A percentile compares a stretch with the other conserved stretches of the same genome.
phyloP scores from a whole-genome alignment of 2,113 vertebrate species.

The Etia nguti region DNA sequence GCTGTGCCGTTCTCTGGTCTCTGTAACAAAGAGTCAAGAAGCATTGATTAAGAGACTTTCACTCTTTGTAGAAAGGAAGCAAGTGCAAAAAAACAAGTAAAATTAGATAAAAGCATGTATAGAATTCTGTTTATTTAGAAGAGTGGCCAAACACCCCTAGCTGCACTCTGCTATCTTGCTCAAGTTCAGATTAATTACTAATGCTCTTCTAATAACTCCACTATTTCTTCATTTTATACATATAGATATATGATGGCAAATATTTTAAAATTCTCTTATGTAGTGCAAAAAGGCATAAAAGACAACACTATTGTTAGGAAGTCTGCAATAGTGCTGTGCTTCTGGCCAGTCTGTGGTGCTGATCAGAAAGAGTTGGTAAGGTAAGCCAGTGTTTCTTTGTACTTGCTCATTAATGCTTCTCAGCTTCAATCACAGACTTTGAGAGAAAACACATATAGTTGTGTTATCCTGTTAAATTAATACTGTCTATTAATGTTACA shows the following conservation, averaged over 20 bases:
- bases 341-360: neutral
- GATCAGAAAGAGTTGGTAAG: neutral
- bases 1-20: neutral
- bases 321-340: neutral
- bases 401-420: neutral
- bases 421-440: neutral
- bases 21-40: neutral
- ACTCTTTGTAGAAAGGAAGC: neutral
- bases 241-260: neutral
- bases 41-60: neutral
- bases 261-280: neutral
- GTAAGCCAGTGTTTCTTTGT: neutral
- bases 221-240: neutral
- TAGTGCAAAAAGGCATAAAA: neutral
- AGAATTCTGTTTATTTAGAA: neutral
- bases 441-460: neutral
- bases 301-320: neutral
- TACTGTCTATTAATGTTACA: neutral
- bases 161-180: neutral
- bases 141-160: neutral
- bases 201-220: neutral
- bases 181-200: neutral
- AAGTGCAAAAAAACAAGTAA: neutral
- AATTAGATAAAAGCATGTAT: neutral
- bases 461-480: neutral